phyloP scores from a whole-genome alignment of 1,140 invertebrate genomes.

The Saccostrea glomerata region DNA sequence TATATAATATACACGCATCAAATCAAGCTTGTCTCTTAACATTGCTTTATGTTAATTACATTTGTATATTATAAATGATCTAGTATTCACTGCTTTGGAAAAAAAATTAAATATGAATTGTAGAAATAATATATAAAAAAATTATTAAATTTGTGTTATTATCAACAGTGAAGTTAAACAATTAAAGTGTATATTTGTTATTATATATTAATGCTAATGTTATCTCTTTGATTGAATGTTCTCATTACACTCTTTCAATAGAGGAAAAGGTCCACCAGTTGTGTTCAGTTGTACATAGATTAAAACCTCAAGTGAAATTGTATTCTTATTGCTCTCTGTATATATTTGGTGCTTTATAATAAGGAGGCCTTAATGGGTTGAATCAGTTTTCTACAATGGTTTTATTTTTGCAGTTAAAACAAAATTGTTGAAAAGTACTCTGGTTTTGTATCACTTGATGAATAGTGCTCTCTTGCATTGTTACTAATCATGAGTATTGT shows the following conservation, averaged over 20 bases:
- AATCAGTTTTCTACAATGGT: not conserved
- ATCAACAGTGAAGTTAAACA: not conserved
- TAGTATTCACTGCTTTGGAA: not conserved
- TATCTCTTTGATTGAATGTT: not conserved
- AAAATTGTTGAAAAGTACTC: not conserved
- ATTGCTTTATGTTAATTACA: not conserved
- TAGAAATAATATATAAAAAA: no score
- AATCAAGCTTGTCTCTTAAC: not conserved
- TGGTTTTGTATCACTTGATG: not conserved
- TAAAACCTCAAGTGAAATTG: not conserved
- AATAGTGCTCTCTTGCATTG: no score
- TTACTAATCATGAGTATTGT: no score
- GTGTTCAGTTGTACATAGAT: constrained; percentile 15
- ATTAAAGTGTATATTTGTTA: not conserved
- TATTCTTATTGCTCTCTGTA: not conserved
- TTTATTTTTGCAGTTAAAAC: not conserved
- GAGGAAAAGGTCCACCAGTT: constrained; percentile 6
- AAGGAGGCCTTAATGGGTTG: not conserved
- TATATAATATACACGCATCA: not conserved
- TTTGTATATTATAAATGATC: no score
- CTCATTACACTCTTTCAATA: not conserved
- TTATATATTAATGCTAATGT: not conserved
- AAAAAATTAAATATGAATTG: not conserved
- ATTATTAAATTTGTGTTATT: not conserved
- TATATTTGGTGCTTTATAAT: not conserved